A percentile compares a stretch with the other conserved stretches of the same genome.
Evolutionary conservation across 2,888 invertebrate genomes (phyloP).

Genomic region (Anthoptus insignis): DNA sequence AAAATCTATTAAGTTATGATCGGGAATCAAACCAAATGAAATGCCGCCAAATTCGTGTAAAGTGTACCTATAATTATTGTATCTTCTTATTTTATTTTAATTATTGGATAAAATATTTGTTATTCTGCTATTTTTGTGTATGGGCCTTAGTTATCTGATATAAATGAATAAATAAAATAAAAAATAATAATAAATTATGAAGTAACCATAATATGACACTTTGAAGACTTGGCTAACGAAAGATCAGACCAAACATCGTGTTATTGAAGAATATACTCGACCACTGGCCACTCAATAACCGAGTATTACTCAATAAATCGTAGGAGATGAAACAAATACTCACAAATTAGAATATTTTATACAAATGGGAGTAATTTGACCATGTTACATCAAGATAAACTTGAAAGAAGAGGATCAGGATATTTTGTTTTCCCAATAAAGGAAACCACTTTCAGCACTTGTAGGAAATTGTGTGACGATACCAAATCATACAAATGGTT

Average conservation of each 20-base stretch:
- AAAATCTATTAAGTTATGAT: no score
- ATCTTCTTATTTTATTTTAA: no score
- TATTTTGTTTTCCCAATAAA: conserved; percentile 18
- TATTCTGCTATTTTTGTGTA: no score
- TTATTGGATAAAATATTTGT: no score
- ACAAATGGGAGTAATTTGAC: conserved; percentile 29
- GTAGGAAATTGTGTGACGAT: conserved; percentile 28
- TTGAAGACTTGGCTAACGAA: no score
- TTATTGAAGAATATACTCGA: conserved; percentile 15
- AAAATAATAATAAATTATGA: no score
- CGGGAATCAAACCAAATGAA: no score
- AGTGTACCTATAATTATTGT: no score
- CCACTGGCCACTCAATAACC: conserved; percentile 13
- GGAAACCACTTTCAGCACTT: conserved; percentile 25
- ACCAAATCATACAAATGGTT: conserved; percentile 55
- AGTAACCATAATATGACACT: no score
- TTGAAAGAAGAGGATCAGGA: conserved; percentile 5
- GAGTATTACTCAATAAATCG: conserved; percentile 3
- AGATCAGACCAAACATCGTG: conserved; percentile 12
- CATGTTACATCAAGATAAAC: conserved; percentile 34
- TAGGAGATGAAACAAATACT: conserved; percentile 7
- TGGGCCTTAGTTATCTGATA: no score
- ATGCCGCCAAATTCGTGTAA: no score
- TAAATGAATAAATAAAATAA: no score
- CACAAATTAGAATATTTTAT: conserved; percentile 18